phyloP scores from a whole-genome alignment of 2,797 vertebrate genomes.

The Argya squamiceps region DNA sequence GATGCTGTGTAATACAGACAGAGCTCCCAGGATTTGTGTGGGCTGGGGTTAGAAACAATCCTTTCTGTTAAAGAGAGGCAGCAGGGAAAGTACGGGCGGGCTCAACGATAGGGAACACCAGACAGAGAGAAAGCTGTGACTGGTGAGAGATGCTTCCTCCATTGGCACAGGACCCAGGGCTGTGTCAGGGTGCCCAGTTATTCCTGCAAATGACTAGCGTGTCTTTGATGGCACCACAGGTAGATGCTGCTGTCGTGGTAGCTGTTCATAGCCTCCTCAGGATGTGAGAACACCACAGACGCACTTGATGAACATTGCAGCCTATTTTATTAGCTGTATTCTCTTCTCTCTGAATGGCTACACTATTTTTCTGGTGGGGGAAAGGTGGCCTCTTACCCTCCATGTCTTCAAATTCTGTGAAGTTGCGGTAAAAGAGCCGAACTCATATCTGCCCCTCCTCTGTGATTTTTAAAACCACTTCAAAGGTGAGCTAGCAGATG shows the following conservation, averaged over 20 bases:
- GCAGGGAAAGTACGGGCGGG: fast-evolving
- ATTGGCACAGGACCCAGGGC: fast-evolving
- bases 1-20: not conserved
- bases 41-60: not conserved
- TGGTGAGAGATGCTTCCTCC: not conserved
- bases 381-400: not conserved
- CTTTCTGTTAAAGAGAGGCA: not conserved
- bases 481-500: slow-evolving; percentile 24
- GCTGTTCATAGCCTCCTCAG: not conserved
- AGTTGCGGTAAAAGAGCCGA: slow-evolving; percentile 21
- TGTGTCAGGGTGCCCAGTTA: not conserved
- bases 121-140: not conserved
- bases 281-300: not conserved
- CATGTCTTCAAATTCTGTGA: not conserved
- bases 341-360: not conserved
- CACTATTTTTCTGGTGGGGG: not conserved
- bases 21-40: not conserved
- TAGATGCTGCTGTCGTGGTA: not conserved
- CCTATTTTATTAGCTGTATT: not conserved
- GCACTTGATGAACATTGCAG: not conserved
- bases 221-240: fast-evolving
- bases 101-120: fast-evolving
- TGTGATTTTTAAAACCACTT: slow-evolving; percentile 53
- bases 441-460: slow-evolving; percentile 48
- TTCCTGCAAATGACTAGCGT: fast-evolving